A percentile compares a stretch with the other conserved stretches of the same genome.
Evolutionary conservation across 2,888 invertebrate species (phyloP).

Genomic region (Elegia similella): DNA sequence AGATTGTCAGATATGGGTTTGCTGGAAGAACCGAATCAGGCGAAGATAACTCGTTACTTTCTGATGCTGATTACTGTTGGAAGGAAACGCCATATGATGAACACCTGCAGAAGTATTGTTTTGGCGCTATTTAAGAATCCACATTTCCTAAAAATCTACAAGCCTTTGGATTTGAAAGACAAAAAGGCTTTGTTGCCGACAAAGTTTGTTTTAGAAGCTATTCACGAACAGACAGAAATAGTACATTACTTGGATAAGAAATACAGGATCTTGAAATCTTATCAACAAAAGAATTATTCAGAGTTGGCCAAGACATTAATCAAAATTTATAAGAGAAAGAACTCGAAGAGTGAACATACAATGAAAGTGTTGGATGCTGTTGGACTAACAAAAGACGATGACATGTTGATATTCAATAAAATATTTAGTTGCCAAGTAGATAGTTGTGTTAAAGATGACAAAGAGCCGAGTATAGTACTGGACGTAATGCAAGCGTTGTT

Average conservation of each 20-base stretch:
- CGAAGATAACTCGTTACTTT: conserved; percentile 52
- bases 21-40: conserved; percentile 44
- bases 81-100: conserved; percentile 52
- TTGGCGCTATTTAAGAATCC: conserved; percentile 61
- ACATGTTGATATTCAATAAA: conserved; percentile 61
- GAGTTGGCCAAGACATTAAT: conserved; percentile 69
- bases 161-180: conserved; percentile 55
- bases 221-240: conserved; percentile 49
- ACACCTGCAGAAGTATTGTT: conserved; percentile 54
- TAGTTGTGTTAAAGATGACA: conserved; percentile 68
- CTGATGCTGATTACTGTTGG: conserved; percentile 54
- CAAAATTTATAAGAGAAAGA: conserved; percentile 67
- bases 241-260: conserved; percentile 54
- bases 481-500: conserved; percentile 73
- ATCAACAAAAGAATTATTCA: conserved; percentile 77
- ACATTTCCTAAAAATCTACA: conserved; percentile 62
- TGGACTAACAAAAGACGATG: conserved; percentile 63
- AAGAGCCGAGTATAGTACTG: conserved; percentile 73
- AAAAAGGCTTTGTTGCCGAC: conserved; percentile 52
- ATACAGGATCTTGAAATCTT: conserved; percentile 66
- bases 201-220: conserved; percentile 54
- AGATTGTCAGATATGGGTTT: conserved; percentile 54
- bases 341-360: conserved; percentile 54
- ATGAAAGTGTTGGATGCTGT: conserved; percentile 64
- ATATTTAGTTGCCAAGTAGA: conserved; percentile 54